These are phyloP conservation scores for Erannis defoliaria DNA, from an alignment of 2,888 invertebrate species.

Conservation along the genomic window DNA sequence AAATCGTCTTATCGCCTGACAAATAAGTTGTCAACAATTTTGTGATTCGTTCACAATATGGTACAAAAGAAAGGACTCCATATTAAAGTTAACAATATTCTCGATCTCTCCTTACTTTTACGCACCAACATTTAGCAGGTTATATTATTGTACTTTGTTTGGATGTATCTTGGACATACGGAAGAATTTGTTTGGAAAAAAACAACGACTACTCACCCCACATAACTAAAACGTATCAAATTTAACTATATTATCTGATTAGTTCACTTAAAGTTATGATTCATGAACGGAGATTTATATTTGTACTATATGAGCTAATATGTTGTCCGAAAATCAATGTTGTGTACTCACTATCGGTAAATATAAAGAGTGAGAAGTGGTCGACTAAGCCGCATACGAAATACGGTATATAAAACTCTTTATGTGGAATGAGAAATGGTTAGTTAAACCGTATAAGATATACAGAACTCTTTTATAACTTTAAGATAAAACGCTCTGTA, in stretches of 20 bases:
- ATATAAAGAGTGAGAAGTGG: background rate
- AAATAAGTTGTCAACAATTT: background rate
- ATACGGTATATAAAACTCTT: too few species aligned
- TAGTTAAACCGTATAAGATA: background rate
- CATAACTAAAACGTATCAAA: too few species aligned
- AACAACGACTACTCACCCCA: background rate
- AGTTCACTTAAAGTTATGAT: too few species aligned
- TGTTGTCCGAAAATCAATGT: background rate
- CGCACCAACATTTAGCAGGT: constrained; percentile 51
- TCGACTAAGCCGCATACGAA: background rate
- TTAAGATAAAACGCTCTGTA: background rate
- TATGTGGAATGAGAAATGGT: background rate
- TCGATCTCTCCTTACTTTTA: constrained; percentile 40
- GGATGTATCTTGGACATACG: constrained; percentile 32
- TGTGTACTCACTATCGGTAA: background rate
- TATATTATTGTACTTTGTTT: constrained; percentile 49
- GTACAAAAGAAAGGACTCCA: background rate
- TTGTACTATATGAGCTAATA: background rate
- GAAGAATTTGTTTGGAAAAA: constrained; percentile 21
- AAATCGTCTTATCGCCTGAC: background rate
- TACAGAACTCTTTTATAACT: too few species aligned
- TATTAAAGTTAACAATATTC: constrained; percentile 40
- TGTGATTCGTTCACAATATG: background rate
- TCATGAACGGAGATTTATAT: background rate
- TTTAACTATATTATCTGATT: too few species aligned